Evolutionary conservation across 2,113 vertebrate genomes (phyloP).

Genomic region (Seriola dumerili): DNA sequence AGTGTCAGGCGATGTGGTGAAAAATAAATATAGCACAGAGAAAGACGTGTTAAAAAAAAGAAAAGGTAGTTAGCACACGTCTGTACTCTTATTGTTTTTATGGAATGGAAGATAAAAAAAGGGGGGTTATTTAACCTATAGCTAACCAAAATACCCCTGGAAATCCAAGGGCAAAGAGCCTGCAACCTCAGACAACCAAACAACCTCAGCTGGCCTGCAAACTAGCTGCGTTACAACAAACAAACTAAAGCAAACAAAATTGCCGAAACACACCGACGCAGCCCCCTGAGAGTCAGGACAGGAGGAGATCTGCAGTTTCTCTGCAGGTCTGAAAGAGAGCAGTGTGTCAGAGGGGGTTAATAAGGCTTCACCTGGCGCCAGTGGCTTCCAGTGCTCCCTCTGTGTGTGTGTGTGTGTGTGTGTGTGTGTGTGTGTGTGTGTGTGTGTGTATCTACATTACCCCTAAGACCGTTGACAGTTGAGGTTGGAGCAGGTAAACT

Average conservation of each 20-base stretch:
- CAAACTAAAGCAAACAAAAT: conserved; percentile 52
- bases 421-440: neutral
- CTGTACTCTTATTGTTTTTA: conserved; percentile 45
- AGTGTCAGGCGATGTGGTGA: conserved; percentile 41
- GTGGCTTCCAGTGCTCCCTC: conserved; percentile 27
- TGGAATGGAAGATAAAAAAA: conserved; percentile 11
- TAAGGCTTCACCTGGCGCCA: conserved; percentile 66
- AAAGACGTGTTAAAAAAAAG: conserved; percentile 37
- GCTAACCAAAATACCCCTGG: conserved; percentile 42
- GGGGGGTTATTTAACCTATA: conserved; percentile 37
- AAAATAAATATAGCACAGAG: conserved; percentile 58
- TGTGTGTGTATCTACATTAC: conserved; percentile 5
- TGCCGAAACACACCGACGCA: conserved; percentile 46
- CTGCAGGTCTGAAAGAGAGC: conserved; percentile 66
- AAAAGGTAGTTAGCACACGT: conserved; percentile 35
- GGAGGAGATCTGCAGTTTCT: conserved; percentile 33
- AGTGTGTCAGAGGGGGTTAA: conserved; percentile 66
- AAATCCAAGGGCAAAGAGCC: conserved; percentile 47
- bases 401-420: neutral
- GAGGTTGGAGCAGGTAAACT: conserved; percentile 24
- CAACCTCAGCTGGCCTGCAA: conserved; percentile 34
- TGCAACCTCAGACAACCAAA: conserved; percentile 66
- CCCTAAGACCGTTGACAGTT: neutral
- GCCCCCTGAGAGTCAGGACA: conserved; percentile 17
- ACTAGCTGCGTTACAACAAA: conserved; percentile 46